Percentiles rank a stretch among this genome's conserved stretches.
Evolutionary conservation across 92 coral and sea anemone species (phyloP).

Genomic region (Diadumene lineata): DNA sequence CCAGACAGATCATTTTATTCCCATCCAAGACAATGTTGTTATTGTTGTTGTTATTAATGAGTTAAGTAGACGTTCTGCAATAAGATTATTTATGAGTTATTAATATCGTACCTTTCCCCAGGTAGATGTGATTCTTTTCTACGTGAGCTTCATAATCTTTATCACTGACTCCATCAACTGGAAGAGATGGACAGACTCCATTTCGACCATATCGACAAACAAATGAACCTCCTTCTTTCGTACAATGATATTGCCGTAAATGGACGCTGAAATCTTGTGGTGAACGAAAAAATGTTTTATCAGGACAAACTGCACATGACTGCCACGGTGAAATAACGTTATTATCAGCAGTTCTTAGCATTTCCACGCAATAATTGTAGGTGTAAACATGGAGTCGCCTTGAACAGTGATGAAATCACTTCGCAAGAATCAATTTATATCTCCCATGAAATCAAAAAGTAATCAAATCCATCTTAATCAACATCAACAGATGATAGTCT

Average conservation of each 20-base stretch:
- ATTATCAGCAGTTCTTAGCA: slow-evolving; percentile 91
- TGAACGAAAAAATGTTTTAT: slow-evolving; percentile 78
- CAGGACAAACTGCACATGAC: slow-evolving; percentile 84
- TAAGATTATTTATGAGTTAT: too few relatives aligned
- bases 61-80: background rate
- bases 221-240: slow-evolving; percentile 97
- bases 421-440: slow-evolving; percentile 62
- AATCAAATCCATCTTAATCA: background rate
- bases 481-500: background rate
- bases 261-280: slow-evolving; percentile 90
- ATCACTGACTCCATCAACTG: slow-evolving; percentile 99
- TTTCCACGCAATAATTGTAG: slow-evolving; percentile 31
- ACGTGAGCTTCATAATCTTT: slow-evolving; percentile 95
- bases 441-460: slow-evolving; percentile 36
- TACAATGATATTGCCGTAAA: slow-evolving; percentile 85
- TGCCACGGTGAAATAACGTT: slow-evolving; percentile 92
- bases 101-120: slow-evolving; percentile 59
- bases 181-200: slow-evolving; percentile 97
- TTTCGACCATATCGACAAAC: slow-evolving; percentile 97
- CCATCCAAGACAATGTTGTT: too few relatives aligned
- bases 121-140: slow-evolving; percentile 74
- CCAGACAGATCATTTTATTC: slow-evolving; percentile 13
- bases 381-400: background rate
- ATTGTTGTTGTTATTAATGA: background rate
- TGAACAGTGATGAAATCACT: slow-evolving; percentile 4